phyloP scores from a whole-genome alignment of 1,140 invertebrate species.

The Andricus grossulariae region DNA sequence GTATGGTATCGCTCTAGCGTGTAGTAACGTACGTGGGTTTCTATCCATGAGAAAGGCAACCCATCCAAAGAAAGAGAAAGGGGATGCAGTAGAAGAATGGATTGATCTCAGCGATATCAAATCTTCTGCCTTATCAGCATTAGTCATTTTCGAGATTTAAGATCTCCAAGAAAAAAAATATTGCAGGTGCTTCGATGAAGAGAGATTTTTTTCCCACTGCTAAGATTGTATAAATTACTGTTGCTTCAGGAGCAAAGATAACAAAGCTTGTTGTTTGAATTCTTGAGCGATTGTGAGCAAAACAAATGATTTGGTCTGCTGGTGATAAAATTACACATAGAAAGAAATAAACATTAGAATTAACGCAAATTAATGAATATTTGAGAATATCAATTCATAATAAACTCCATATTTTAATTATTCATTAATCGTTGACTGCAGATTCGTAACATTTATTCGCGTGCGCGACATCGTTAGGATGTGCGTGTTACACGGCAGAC shows the following conservation, averaged over 20 bases:
- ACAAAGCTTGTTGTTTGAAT: no score
- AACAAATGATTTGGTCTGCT: no score
- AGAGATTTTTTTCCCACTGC: neutral
- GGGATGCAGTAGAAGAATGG: conserved; percentile 23
- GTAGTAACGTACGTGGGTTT: conserved; percentile 45
- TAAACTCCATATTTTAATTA: conserved; percentile 4
- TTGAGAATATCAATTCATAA: neutral
- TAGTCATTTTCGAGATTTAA: conserved; percentile 25
- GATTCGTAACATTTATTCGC: conserved; percentile 1
- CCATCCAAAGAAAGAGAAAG: conserved; percentile 33
- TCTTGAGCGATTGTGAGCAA: no score
- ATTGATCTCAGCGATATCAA: conserved; percentile 31
- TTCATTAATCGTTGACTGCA: neutral
- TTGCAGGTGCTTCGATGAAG: conserved; percentile 13
- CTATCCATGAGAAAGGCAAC: conserved; percentile 55
- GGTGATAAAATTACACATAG: neutral
- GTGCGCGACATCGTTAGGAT: conserved; percentile 2
- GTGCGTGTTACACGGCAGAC: conserved; percentile 16
- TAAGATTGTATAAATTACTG: no score
- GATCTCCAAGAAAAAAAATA: conserved; percentile 9
- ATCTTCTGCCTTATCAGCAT: conserved; percentile 30
- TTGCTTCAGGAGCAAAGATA: no score
- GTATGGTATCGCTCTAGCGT: conserved; percentile 63
- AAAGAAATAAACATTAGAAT: neutral
- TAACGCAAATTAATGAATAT: neutral